phyloP scores from a whole-genome alignment of 2,797 vertebrate species.

The Australoheros facetus region DNA sequence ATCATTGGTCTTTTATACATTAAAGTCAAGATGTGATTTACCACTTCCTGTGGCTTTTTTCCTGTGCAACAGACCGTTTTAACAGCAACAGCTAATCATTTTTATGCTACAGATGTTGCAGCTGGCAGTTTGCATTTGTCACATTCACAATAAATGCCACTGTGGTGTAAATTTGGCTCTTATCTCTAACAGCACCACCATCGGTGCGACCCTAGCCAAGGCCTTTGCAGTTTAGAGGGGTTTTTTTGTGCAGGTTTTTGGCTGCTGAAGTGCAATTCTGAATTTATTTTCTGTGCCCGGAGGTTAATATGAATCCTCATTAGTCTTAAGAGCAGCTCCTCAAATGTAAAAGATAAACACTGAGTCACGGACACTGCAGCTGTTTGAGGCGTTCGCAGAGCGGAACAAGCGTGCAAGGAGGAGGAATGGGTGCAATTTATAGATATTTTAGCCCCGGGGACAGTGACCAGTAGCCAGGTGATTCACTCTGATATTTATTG shows the following conservation, averaged over 20 bases:
- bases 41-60: constrained; percentile 22
- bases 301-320: constrained; percentile 53
- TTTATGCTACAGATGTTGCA: constrained; percentile 46
- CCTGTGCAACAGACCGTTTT: background rate
- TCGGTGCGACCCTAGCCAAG: background rate
- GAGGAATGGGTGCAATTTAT: constrained; percentile 55
- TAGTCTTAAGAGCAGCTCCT: constrained; percentile 34
- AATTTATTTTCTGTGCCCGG: constrained; percentile 34
- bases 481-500: constrained; percentile 69
- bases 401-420: constrained; percentile 24
- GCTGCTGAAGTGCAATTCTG: constrained; percentile 5
- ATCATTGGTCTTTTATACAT: constrained; percentile 66
- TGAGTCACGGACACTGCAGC: constrained; percentile 13
- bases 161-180: constrained; percentile 37
- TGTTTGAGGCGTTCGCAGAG: constrained; percentile 3
- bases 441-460: constrained; percentile 47
- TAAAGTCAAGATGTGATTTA: constrained; percentile 67
- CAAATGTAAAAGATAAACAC: constrained; percentile 33
- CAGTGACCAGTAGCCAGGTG: constrained; percentile 37
- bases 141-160: constrained; percentile 42
- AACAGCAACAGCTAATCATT: constrained; percentile 29
- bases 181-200: constrained; percentile 21
- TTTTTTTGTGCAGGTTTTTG: constrained; percentile 21
- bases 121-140: constrained; percentile 39
- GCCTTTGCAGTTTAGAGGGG: background rate